Percentiles rank a stretch among this genome's conserved stretches.
These are phyloP conservation scores for Macquaria australasica DNA, from an alignment of 2,113 vertebrate species.

Conservation along the genomic window DNA sequence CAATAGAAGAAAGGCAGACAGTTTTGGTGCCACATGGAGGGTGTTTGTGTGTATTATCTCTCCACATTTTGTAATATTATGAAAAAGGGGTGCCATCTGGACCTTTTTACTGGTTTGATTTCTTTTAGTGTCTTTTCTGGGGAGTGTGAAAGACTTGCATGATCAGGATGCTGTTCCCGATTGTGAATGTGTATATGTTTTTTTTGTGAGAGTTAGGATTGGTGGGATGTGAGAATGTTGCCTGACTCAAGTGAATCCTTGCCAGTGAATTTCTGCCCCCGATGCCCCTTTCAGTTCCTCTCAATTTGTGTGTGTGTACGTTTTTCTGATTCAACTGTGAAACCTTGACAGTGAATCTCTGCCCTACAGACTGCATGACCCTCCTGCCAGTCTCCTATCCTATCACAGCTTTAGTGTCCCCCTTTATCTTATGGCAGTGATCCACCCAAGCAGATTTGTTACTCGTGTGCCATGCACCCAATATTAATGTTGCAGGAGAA, in stretches of 20 bases:
- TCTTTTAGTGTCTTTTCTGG: constrained; percentile 17
- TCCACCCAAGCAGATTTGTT: constrained; percentile 30
- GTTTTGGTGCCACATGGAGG: background rate
- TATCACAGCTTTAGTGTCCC: constrained; percentile 22
- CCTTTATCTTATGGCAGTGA: constrained; percentile 30
- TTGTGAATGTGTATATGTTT: background rate
- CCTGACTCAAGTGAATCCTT: constrained; percentile 14
- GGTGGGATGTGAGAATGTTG: background rate
- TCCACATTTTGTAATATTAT: constrained; percentile 29
- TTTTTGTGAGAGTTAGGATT: background rate
- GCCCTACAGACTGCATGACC: background rate
- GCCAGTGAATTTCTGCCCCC: constrained; percentile 13
- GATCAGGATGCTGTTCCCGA: constrained; percentile 23
- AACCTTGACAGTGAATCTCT: constrained; percentile 26
- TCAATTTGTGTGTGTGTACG: background rate
- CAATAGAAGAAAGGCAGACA: constrained; percentile 9
- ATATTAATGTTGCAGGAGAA: constrained; percentile 3
- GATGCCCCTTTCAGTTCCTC: background rate
- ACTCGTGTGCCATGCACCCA: background rate
- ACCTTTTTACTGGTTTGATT: constrained; percentile 50
- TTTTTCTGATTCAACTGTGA: constrained; percentile 11
- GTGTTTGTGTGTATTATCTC: constrained; percentile 28
- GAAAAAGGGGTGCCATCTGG: constrained; percentile 44
- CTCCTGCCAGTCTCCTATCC: background rate
- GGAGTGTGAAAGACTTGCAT: constrained; percentile 30